phyloP scores from a whole-genome alignment of 2,797 vertebrate genomes.

The Graptemys geographica region DNA sequence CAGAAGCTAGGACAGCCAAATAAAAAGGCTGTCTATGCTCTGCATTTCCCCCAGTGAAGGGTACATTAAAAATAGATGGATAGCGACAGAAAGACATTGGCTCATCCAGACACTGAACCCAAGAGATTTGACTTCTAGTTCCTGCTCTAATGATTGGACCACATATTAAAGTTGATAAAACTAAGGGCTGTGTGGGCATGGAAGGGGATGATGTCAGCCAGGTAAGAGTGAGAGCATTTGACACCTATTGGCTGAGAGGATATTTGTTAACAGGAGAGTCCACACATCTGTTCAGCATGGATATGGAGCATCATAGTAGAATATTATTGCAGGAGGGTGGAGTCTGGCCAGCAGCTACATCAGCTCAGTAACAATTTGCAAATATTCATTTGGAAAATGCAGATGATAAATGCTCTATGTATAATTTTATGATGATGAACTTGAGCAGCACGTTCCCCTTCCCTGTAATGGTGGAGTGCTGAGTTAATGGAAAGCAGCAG shows the following conservation, averaged over 20 bases:
- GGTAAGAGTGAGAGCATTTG: accelerated
- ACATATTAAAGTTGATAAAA: background rate
- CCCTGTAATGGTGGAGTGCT: accelerated
- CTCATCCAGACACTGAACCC: accelerated
- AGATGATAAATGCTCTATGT: background rate
- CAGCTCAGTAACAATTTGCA: background rate
- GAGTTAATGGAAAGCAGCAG: background rate
- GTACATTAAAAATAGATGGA: background rate
- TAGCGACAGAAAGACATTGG: background rate
- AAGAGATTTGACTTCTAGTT: background rate
- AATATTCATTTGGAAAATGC: background rate
- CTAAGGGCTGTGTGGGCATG: accelerated
- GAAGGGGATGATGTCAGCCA: background rate
- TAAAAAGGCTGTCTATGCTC: too few relatives aligned
- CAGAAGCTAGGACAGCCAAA: too few relatives aligned
- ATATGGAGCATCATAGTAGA: background rate
- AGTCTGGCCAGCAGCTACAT: background rate
- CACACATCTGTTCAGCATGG: too few relatives aligned
- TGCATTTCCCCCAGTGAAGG: background rate
- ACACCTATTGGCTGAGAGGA: background rate
- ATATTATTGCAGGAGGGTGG: background rate
- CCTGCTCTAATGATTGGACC: too few relatives aligned
- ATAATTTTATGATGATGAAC: accelerated
- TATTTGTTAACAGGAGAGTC: background rate
- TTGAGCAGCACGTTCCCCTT: accelerated